Percentiles rank a stretch among this genome's conserved stretches.
These are phyloP conservation scores for Coelinius sp. DNA, from an alignment of 2,888 invertebrate species.

Conservation along the genomic window DNA sequence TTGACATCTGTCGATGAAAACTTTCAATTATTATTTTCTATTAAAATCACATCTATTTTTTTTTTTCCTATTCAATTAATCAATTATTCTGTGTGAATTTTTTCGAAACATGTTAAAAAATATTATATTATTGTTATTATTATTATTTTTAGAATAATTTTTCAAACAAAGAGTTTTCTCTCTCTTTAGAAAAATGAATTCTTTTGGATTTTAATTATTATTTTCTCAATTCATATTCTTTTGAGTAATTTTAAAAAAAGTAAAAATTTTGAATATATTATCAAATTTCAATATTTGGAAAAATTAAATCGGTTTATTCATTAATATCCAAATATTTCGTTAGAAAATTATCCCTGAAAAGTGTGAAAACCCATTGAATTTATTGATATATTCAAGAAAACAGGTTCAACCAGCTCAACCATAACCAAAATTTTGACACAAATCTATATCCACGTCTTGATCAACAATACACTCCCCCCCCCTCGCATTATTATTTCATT, in stretches of 20 bases:
- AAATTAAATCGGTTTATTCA: background rate
- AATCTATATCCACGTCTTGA: conserved; percentile 29
- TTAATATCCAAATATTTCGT: background rate
- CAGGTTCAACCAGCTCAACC: conserved; percentile 42
- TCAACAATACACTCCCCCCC: conserved; percentile 28
- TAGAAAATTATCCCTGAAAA: background rate
- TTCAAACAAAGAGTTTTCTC: no score
- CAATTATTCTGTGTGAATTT: no score
- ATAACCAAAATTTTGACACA: conserved; percentile 26
- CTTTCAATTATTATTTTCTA: conserved; percentile 18
- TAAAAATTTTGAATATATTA: no score
- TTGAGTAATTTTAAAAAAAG: no score
- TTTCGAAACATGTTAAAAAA: no score
- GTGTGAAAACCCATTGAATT: background rate
- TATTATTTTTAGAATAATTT: no score
- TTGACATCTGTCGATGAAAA: conserved; percentile 29
- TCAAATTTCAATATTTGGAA: background rate
- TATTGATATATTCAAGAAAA: background rate
- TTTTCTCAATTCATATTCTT: no score
- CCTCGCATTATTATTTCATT: background rate
- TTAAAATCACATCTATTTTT: background rate
- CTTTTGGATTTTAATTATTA: no score
- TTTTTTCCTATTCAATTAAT: background rate
- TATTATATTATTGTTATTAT: no score
- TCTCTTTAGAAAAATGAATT: no score